A percentile compares a stretch with the other conserved stretches of the same genome.
These are phyloP conservation scores for Drosophila persimilis DNA, from an alignment of 1,140 invertebrate genomes.

Conservation along the genomic window DNA sequence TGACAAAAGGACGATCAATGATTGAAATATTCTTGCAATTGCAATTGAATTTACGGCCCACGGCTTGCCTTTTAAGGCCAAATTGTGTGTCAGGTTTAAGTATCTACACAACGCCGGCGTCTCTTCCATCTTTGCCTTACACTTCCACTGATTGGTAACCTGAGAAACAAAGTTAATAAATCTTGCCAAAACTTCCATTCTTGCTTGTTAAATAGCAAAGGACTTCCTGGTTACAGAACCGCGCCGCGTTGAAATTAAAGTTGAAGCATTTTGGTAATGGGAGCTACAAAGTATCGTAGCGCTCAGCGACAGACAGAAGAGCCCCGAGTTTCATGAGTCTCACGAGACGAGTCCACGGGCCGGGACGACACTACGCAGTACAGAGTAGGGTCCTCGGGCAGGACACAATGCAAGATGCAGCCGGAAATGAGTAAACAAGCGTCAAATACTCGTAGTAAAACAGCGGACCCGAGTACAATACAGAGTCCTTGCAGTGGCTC, in stretches of 20 bases:
- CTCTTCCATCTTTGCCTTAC: no score
- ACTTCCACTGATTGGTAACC: neutral
- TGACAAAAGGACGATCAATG: neutral
- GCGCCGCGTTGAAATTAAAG: constrained; percentile 8
- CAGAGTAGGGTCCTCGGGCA: constrained; percentile 41
- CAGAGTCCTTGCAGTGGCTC: constrained; percentile 33
- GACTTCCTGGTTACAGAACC: constrained; percentile 18
- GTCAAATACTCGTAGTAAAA: constrained; percentile 74
- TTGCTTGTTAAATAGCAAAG: constrained; percentile 24
- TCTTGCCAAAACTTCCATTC: neutral
- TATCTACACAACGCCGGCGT: no score
- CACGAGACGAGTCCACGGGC: neutral
- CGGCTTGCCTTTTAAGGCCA: neutral
- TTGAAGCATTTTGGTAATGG: constrained; percentile 42
- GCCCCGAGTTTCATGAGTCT: no score
- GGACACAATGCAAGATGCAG: constrained; percentile 56
- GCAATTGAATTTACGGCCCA: constrained; percentile 19
- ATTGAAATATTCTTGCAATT: constrained; percentile 21
- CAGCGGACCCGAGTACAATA: constrained; percentile 51
- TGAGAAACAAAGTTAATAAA: neutral
- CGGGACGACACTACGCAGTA: constrained; percentile 28
- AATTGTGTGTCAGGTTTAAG: no score
- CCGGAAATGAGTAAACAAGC: constrained; percentile 81
- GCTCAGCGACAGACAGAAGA: constrained; percentile 5
- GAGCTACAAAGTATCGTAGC: constrained; percentile 38